Conservation (phyloP, 2,888 invertebrate species). For the Brachynemurus nebulosus region DNA sequence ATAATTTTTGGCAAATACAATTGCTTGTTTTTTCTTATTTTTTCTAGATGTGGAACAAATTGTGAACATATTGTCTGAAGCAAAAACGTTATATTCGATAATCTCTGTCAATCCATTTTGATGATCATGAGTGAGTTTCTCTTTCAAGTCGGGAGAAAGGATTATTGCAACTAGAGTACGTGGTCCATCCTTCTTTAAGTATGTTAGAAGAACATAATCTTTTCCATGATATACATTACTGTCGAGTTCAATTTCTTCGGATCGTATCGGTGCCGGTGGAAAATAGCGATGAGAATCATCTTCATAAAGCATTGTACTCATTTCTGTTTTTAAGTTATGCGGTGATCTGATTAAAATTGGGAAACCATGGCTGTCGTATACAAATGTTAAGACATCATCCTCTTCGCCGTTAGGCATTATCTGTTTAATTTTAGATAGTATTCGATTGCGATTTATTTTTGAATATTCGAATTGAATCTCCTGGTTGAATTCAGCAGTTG, state of each 20-base stretch:
- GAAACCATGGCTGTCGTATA: background rate
- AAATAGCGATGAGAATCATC: too few relatives aligned
- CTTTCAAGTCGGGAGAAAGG: background rate
- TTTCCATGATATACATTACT: background rate
- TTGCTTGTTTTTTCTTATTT: background rate
- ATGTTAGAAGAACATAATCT: background rate
- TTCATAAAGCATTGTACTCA: background rate
- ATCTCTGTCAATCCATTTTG: background rate
- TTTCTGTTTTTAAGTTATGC: background rate
- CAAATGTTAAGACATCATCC: background rate
- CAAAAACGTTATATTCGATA: background rate
- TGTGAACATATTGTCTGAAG: background rate
- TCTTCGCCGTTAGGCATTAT: background rate
- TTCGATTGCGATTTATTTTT: too few relatives aligned
- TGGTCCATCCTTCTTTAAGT: background rate
- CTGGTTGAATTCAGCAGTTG: background rate
- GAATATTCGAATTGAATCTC: background rate
- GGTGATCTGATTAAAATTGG: background rate
- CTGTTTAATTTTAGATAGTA: background rate
- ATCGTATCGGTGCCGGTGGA: background rate
- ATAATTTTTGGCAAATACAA: background rate
- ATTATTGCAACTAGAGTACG: background rate
- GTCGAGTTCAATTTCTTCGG: background rate
- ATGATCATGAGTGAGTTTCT: background rate
- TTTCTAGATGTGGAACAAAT: background rate